Conservation (phyloP, 2,113 vertebrate genomes). For the Raja brachyura region DNA sequence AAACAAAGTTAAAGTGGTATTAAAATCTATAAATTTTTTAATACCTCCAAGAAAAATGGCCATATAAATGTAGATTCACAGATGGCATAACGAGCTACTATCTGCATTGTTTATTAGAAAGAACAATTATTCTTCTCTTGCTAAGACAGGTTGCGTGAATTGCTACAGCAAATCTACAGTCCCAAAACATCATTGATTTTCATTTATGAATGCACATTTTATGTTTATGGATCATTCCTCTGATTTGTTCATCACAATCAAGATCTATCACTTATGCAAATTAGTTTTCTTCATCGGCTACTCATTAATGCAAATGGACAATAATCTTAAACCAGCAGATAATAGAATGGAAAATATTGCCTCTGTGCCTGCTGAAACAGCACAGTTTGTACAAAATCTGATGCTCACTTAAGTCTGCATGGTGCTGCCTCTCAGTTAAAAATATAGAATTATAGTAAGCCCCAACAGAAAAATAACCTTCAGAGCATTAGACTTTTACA, state of each 20-base stretch:
- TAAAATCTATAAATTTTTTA: neutral
- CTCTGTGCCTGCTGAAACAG: neutral
- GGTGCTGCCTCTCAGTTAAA: neutral
- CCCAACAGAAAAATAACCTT: neutral
- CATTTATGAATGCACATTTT: neutral
- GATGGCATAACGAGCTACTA: slow-evolving; percentile 1
- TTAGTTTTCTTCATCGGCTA: neutral
- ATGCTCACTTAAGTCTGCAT: neutral
- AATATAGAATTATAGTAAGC: neutral
- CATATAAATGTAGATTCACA: slow-evolving; percentile 9
- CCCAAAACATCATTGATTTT: neutral
- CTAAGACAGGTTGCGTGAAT: neutral
- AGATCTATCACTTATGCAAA: neutral
- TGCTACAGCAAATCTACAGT: neutral
- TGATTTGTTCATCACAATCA: neutral
- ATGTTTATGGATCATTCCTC: neutral
- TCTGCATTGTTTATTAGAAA: slow-evolving; percentile 1
- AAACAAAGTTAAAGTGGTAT: neutral
- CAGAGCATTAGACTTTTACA: neutral
- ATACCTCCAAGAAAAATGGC: neutral
- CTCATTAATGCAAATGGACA: neutral
- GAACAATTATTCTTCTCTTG: neutral
- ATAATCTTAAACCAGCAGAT: neutral
- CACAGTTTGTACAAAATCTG: neutral
- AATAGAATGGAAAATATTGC: slow-evolving; percentile 18